phyloP scores from a whole-genome alignment of 2,888 invertebrate genomes.

The Serrognathus titanus region DNA sequence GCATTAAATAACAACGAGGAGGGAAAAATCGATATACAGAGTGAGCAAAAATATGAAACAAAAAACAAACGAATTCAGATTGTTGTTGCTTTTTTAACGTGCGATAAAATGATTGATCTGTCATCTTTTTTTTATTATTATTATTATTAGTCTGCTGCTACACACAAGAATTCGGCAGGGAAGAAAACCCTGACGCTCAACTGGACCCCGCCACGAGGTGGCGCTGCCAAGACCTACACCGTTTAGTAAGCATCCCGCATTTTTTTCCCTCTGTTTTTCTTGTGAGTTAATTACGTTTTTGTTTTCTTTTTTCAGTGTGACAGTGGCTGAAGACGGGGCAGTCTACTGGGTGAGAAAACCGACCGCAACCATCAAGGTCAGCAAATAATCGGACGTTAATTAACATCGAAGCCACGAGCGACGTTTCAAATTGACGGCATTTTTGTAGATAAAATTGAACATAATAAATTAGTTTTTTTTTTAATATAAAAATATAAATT shows the following conservation, averaged over 20 bases:
- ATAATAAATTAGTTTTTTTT: too few species aligned
- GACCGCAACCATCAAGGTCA: constrained; percentile 58
- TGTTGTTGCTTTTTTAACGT: too few species aligned
- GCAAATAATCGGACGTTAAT: too few species aligned
- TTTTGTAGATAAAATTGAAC: too few species aligned
- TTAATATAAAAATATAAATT: too few species aligned
- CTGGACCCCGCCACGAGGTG: constrained; percentile 62
- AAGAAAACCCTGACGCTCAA: constrained; percentile 56
- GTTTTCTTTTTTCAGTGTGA: constrained; percentile 53
- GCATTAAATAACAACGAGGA: too few species aligned
- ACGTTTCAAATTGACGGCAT: too few species aligned
- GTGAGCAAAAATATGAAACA: too few species aligned
- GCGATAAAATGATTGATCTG: too few species aligned
- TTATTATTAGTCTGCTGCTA: constrained; percentile 63
- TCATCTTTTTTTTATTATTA: constrained; percentile 12
- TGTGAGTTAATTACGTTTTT: background rate
- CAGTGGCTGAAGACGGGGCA: constrained; percentile 66
- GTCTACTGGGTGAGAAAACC: constrained; percentile 69
- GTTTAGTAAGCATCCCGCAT: constrained; percentile 54
- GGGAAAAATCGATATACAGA: too few species aligned
- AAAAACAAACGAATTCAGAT: too few species aligned
- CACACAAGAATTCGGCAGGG: constrained; percentile 64
- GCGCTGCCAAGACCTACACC: constrained; percentile 58
- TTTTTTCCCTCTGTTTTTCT: constrained; percentile 11
- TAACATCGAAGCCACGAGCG: too few species aligned